Evolutionary conservation across 2,888 invertebrate genomes (phyloP).

Genomic region (Cosmia pyralina): DNA sequence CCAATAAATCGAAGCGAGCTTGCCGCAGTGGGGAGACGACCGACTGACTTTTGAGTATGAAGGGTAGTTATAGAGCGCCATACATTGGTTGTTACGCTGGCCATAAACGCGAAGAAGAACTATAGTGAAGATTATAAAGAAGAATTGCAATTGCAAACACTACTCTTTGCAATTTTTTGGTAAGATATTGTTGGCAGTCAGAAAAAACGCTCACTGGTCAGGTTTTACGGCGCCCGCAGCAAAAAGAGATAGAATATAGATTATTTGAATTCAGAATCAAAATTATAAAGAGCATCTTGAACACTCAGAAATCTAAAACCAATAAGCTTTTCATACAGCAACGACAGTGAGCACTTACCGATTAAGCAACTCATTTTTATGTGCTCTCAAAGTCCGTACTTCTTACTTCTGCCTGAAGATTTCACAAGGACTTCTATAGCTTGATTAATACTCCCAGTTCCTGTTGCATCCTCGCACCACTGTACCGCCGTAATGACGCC

Average conservation of each 20-base stretch:
- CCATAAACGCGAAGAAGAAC: too few species aligned
- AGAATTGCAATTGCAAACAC: too few species aligned
- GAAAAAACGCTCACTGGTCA: too few species aligned
- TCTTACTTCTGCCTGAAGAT: neutral
- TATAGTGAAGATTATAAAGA: too few species aligned
- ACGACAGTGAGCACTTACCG: neutral
- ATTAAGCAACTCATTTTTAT: neutral
- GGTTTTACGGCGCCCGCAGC: too few species aligned
- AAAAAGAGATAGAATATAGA: too few species aligned
- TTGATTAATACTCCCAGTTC: constrained; percentile 35
- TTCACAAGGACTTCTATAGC: constrained; percentile 3
- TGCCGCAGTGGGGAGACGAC: constrained; percentile 59
- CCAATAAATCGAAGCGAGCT: constrained; percentile 74
- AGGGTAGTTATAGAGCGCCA: constrained; percentile 24
- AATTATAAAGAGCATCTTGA: neutral
- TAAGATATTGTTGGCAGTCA: too few species aligned
- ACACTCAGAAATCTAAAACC: neutral
- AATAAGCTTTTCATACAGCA: neutral
- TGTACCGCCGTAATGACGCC: constrained; percentile 74
- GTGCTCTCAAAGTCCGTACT: neutral
- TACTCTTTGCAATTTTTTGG: too few species aligned
- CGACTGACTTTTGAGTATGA: constrained; percentile 15
- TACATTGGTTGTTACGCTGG: neutral
- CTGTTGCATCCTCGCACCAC: constrained; percentile 40
- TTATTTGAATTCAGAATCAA: too few species aligned